These are phyloP conservation scores for Desmophyllum pertusum DNA, from an alignment of 92 coral and sea anemone species.

Conservation along the genomic window DNA sequence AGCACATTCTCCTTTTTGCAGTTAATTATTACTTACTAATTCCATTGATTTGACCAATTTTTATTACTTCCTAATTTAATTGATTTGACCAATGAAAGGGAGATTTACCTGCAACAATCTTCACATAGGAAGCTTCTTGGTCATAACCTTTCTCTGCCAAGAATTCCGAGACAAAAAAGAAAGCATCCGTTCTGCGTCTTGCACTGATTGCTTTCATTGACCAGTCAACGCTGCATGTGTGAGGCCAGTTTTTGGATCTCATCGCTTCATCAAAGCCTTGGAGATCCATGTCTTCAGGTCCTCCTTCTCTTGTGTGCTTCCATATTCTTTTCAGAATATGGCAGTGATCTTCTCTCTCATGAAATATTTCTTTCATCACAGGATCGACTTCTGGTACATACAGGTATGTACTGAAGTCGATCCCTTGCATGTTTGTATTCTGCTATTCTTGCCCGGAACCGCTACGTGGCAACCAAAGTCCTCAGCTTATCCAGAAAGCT, in stretches of 20 bases:
- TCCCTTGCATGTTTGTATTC: conserved; percentile 30
- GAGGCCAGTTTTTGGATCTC: conserved; percentile 54
- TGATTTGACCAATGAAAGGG: too few species aligned
- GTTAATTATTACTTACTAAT: too few species aligned
- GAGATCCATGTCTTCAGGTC: conserved; percentile 47
- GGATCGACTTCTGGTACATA: conserved; percentile 69
- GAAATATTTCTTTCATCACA: conserved; percentile 45
- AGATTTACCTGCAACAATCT: conserved; percentile 38
- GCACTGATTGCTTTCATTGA: conserved; percentile 40
- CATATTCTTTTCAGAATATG: conserved; percentile 49
- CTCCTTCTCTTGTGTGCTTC: conserved; percentile 60
- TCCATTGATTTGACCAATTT: too few species aligned
- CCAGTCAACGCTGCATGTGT: conserved; percentile 66
- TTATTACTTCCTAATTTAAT: too few species aligned
- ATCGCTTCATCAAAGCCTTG: conserved; percentile 70
- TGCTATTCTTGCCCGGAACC: conserved; percentile 24
- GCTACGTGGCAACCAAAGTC: conserved; percentile 55
- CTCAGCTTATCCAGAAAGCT: conserved; percentile 53
- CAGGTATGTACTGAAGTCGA: conserved; percentile 41
- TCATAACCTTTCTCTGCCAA: conserved; percentile 14
- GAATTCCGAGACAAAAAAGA: conserved; percentile 39
- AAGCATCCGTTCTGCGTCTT: conserved; percentile 43
- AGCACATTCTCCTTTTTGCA: too few species aligned
- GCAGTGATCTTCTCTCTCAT: conserved; percentile 65
- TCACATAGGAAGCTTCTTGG: conserved; percentile 26